Percentiles rank a stretch among this genome's conserved stretches.
Conservation (phyloP, 2,888 invertebrate species). For the Tethea ocularis region DNA sequence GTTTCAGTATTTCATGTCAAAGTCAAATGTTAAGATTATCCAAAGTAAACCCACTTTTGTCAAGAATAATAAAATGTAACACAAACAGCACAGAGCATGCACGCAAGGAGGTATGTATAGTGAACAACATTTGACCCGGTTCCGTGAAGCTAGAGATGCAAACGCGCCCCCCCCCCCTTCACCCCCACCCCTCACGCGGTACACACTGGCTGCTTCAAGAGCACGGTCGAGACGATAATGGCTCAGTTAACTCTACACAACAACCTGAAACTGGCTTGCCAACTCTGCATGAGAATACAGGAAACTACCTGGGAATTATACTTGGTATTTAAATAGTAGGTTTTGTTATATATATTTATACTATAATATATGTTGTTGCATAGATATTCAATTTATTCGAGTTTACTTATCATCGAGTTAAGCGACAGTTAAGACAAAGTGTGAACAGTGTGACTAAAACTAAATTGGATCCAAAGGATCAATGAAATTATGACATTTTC, state of each 20-base stretch:
- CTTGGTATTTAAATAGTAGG: background rate
- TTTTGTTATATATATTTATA: too few relatives aligned
- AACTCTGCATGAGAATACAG: background rate
- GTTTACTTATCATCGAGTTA: too few relatives aligned
- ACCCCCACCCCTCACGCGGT: background rate
- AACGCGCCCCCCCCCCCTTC: background rate
- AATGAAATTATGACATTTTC: too few relatives aligned
- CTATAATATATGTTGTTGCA: too few relatives aligned
- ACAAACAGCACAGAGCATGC: background rate
- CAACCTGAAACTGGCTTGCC: background rate
- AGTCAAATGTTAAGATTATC: too few relatives aligned
- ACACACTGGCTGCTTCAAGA: background rate
- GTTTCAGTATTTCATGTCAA: too few relatives aligned
- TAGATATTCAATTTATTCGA: too few relatives aligned
- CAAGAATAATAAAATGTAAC: background rate
- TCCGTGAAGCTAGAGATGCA: background rate
- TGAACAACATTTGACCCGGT: conserved; percentile 5
- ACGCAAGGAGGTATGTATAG: background rate
- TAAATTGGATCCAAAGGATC: too few relatives aligned
- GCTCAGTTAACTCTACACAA: background rate
- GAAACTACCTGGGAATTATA: background rate
- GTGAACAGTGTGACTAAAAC: too few relatives aligned
- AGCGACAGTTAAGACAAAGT: too few relatives aligned
- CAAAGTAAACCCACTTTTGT: too few relatives aligned
- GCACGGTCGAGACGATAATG: conserved; percentile 2